Evolutionary conservation across 2,113 vertebrate genomes (phyloP).

Genomic region (Bujurquina vittata): DNA sequence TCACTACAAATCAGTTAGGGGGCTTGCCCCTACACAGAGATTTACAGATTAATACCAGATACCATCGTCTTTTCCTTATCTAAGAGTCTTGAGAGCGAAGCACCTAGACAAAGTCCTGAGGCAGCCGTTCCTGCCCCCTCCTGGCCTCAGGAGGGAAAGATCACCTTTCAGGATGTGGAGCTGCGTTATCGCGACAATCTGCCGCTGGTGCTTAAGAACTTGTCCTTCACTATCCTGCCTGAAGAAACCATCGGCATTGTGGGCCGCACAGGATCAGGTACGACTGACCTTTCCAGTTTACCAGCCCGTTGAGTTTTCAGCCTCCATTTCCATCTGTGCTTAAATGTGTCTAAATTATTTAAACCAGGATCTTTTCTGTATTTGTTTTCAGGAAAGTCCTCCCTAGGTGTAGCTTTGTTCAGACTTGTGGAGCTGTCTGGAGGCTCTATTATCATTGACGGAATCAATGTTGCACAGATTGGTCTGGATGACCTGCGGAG

Average conservation of each 20-base stretch:
- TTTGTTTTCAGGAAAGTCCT: constrained; percentile 81
- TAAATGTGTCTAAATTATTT: constrained; percentile 2
- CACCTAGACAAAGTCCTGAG: constrained; percentile 54
- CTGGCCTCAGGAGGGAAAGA: constrained; percentile 81
- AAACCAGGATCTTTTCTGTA: background rate
- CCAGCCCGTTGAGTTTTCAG: constrained; percentile 2
- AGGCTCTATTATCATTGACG: constrained; percentile 82
- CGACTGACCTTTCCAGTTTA: background rate
- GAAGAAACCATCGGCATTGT: constrained; percentile 85
- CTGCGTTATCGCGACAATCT: constrained; percentile 82
- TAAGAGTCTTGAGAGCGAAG: constrained; percentile 82
- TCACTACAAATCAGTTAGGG: constrained; percentile 28
- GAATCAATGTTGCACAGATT: constrained; percentile 78
- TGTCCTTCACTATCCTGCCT: constrained; percentile 80
- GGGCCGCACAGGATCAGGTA: constrained; percentile 85
- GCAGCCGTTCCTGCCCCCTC: constrained; percentile 61
- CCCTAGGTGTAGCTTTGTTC: constrained; percentile 81
- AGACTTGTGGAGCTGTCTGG: constrained; percentile 80
- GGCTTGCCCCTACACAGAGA: constrained; percentile 41
- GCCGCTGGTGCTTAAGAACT: constrained; percentile 81
- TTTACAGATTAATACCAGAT: constrained; percentile 56
- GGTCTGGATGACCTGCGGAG: constrained; percentile 82
- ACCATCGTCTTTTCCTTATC: constrained; percentile 37
- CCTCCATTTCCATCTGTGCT: background rate
- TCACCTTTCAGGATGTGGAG: constrained; percentile 82